A percentile compares a stretch with the other conserved stretches of the same genome.
Evolutionary conservation across 2,888 invertebrate genomes (phyloP).

Genomic region (Cryptosula pallasiana): DNA sequence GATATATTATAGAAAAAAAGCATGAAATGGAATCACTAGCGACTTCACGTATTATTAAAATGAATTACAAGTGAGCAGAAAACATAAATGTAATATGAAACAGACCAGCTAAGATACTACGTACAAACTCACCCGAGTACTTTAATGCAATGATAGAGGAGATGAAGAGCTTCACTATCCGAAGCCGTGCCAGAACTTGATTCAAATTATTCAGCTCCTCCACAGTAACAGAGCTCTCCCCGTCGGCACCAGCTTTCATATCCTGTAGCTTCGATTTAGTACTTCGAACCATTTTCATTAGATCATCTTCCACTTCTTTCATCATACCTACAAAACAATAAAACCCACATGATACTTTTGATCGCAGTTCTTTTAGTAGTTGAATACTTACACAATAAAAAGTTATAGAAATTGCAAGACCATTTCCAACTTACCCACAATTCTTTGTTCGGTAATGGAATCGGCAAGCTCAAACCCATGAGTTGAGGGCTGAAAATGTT

Average conservation of each 20-base stretch:
- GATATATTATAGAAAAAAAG: too few species aligned
- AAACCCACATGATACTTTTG: too few species aligned
- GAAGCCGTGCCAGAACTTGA: not conserved
- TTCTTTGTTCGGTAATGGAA: slow-evolving; percentile 75
- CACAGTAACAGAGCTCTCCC: not conserved
- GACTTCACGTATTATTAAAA: too few species aligned
- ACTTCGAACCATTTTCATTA: not conserved
- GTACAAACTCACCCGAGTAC: slow-evolving; percentile 7
- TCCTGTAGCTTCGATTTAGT: not conserved
- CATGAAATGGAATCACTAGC: too few species aligned
- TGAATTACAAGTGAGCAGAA: too few species aligned
- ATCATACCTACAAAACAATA: slow-evolving; percentile 13
- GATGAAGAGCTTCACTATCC: slow-evolving; percentile 2
- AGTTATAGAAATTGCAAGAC: too few species aligned
- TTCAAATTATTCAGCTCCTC: not conserved
- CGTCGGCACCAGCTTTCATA: not conserved
- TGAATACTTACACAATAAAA: too few species aligned
- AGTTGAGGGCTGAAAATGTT: slow-evolving; percentile 89
- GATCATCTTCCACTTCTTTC: slow-evolving; percentile 19
- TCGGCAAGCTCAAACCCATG: slow-evolving; percentile 81
- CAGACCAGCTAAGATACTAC: too few species aligned
- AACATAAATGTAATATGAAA: too few species aligned
- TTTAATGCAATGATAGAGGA: not conserved
- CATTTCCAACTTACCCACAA: slow-evolving; percentile 66
- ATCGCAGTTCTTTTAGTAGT: too few species aligned